Evolutionary conservation across 2,888 invertebrate genomes (phyloP).

Genomic region (Acronicta aceris): DNA sequence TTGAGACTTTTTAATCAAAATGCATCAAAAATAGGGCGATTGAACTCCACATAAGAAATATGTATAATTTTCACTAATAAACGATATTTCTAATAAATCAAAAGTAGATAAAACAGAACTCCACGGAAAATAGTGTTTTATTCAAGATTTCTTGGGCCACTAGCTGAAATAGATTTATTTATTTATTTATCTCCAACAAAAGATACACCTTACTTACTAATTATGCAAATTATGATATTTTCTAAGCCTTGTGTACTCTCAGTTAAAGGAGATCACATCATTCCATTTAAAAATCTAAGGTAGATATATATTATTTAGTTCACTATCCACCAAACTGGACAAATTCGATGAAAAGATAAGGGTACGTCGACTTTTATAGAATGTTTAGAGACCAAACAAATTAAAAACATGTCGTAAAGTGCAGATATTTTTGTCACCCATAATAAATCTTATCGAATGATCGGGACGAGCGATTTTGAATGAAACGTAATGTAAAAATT

Average conservation of each 20-base stretch:
- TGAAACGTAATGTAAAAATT: slow-evolving; percentile 51
- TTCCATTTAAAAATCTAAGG: no score
- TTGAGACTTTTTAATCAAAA: no score
- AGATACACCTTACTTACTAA: no score
- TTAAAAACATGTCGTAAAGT: slow-evolving; percentile 41
- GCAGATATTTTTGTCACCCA: slow-evolving; percentile 38
- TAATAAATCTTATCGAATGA: slow-evolving; percentile 64
- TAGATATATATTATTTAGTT: no score
- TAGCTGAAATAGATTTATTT: slow-evolving; percentile 21
- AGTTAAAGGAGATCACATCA: no score
- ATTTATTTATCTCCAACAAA: no score
- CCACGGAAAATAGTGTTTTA: slow-evolving; percentile 5
- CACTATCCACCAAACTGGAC: slow-evolving; percentile 20
- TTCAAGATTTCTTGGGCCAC: slow-evolving; percentile 14
- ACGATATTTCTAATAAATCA: not conserved
- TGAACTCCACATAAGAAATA: no score
- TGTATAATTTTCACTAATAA: no score
- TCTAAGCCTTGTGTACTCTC: no score
- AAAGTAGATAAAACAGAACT: not conserved
- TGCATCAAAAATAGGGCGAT: no score
- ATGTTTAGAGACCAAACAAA: slow-evolving; percentile 41
- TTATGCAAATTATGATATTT: no score
- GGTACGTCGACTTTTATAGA: slow-evolving; percentile 9
- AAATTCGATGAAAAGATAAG: slow-evolving; percentile 32
- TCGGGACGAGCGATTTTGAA: slow-evolving; percentile 59